Evolutionary conservation across 2,797 vertebrate genomes (phyloP).

Genomic region (Salmo trutta): DNA sequence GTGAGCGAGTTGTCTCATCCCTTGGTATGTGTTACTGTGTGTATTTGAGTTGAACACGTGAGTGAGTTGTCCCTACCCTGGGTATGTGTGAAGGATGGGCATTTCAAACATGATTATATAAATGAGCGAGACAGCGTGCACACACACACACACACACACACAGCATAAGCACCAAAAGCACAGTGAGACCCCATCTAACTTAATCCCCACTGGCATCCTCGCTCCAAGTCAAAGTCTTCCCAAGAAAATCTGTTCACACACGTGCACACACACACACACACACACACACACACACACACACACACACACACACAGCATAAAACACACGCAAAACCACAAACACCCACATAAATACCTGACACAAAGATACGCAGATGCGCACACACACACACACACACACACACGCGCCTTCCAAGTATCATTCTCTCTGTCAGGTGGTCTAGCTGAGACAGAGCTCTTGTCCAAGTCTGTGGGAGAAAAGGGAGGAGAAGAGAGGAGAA

Average conservation of each 20-base stretch:
- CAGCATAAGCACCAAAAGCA: constrained; percentile 4
- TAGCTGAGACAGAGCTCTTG: constrained; percentile 44
- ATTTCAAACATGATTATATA: constrained; percentile 45
- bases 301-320: constrained; percentile 11
- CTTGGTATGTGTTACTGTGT: neutral
- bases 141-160: constrained; percentile 4
- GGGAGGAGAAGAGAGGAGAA: neutral
- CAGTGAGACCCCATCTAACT: constrained; percentile 16
- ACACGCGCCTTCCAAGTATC: constrained; percentile 42
- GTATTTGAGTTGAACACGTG: constrained; percentile 33
- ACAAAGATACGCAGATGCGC: too few relatives aligned
- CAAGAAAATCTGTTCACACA: neutral
- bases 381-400: constrained; percentile 29
- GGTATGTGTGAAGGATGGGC: constrained; percentile 24
- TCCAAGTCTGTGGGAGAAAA: constrained; percentile 7
- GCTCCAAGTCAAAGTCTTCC: neutral
- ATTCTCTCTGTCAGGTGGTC: constrained; percentile 44
- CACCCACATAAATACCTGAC: constrained; percentile 4
- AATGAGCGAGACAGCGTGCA: constrained; percentile 22
- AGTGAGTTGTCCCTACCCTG: constrained; percentile 19
- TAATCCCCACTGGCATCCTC: constrained; percentile 16
- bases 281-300: constrained; percentile 19
- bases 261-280: constrained; percentile 10
- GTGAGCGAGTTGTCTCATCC: constrained; percentile 30
- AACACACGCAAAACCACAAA: constrained; percentile 15